These are phyloP conservation scores for Apamea anceps DNA, from an alignment of 2,888 invertebrate species.

Conservation along the genomic window DNA sequence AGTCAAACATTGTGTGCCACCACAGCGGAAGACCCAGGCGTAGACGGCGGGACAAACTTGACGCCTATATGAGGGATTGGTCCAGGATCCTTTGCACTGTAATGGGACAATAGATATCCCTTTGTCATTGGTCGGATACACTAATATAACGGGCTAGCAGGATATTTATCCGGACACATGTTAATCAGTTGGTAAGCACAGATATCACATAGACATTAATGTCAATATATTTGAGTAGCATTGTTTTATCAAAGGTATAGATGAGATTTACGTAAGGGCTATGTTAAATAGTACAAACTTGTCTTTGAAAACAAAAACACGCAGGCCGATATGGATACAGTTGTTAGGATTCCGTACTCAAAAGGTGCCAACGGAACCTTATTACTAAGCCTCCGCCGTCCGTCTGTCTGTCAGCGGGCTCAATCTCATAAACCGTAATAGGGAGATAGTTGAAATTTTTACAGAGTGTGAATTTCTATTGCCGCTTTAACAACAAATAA, in stretches of 20 bases:
- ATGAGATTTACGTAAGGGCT: neutral
- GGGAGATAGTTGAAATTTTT: neutral
- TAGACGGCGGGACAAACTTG: no score
- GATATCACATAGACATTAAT: neutral
- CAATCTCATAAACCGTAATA: neutral
- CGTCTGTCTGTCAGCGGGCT: neutral
- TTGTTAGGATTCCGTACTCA: neutral
- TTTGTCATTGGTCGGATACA: conserved; percentile 42
- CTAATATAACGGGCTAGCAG: conserved; percentile 2
- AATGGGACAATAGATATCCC: neutral
- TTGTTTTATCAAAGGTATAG: neutral
- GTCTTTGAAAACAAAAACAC: neutral
- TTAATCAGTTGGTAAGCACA: conserved; percentile 41
- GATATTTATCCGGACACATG: conserved; percentile 31
- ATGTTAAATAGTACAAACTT: neutral
- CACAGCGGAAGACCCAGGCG: no score
- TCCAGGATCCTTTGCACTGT: neutral
- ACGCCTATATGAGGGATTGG: no score
- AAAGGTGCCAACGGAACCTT: no score
- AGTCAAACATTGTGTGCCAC: no score
- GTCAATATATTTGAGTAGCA: neutral
- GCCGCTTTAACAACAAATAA: neutral
- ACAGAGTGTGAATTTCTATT: neutral
- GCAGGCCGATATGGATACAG: neutral
- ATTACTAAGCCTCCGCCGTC: neutral